Evolutionary conservation across 2,888 invertebrate species (phyloP).

Genomic region (Stenurella melanura): DNA sequence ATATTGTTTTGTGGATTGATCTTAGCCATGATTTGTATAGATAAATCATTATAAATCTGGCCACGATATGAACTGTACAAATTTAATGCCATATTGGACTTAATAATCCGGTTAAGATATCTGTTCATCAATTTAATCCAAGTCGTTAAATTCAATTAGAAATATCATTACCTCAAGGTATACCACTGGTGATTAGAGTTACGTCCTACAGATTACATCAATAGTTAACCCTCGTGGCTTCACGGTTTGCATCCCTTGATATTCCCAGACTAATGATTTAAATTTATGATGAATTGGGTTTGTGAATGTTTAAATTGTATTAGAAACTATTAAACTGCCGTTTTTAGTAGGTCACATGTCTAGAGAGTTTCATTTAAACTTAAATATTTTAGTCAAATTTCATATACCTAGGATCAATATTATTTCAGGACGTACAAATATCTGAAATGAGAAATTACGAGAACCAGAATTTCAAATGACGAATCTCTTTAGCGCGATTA

Average conservation of each 20-base stretch:
- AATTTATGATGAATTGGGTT: neutral
- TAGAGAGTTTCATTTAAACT: neutral
- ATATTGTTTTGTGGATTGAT: neutral
- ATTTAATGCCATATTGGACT: neutral
- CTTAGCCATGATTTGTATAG: neutral
- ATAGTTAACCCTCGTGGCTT: constrained; percentile 1
- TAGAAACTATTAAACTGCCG: neutral
- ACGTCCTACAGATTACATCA: neutral
- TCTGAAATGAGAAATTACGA: too few species aligned
- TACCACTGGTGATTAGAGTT: neutral
- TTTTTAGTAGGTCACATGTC: neutral
- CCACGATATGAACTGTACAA: neutral
- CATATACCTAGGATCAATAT: too few species aligned
- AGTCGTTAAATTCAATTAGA: neutral
- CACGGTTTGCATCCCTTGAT: constrained; percentile 2
- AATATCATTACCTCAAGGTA: neutral
- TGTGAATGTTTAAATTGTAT: neutral
- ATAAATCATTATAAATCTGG: neutral
- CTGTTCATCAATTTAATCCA: neutral
- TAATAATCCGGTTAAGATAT: neutral
- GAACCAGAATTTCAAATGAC: too few species aligned
- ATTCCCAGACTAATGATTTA: neutral
- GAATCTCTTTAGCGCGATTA: too few species aligned
- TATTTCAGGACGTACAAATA: too few species aligned
- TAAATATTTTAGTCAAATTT: too few species aligned